Conservation (phyloP, 2,113 vertebrate species). For the Nycticryphes semicollaris region DNA sequence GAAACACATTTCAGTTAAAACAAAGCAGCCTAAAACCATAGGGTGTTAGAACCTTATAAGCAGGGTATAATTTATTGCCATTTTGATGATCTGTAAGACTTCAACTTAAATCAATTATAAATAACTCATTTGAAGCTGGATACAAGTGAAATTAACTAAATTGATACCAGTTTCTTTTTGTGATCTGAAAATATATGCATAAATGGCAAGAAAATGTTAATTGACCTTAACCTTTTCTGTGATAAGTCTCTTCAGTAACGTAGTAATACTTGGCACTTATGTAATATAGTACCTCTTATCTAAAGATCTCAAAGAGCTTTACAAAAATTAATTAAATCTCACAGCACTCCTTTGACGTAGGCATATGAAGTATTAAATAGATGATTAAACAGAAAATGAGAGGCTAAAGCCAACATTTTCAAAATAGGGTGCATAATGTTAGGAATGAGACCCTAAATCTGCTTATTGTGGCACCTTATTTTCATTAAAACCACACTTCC, state of each 20-base stretch:
- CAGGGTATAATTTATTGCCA: constrained; percentile 55
- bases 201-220: constrained; percentile 65
- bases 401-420: neutral
- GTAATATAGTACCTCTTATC: constrained; percentile 19
- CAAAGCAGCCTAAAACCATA: constrained; percentile 54
- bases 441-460: neutral
- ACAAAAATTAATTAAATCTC: constrained; percentile 43
- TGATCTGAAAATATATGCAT: constrained; percentile 37
- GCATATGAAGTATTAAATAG: constrained; percentile 1
- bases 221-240: constrained; percentile 58
- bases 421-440: neutral
- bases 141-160: constrained; percentile 60
- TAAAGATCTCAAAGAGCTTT: constrained; percentile 31
- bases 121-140: constrained; percentile 51
- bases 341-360: neutral
- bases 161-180: constrained; percentile 37
- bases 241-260: constrained; percentile 42
- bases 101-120: constrained; percentile 63
- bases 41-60: constrained; percentile 53
- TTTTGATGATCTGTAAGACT: constrained; percentile 49
- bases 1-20: constrained; percentile 64
- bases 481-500: neutral
- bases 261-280: constrained; percentile 20
- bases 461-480: neutral
- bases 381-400: neutral